phyloP scores from a whole-genome alignment of 2,888 invertebrate genomes.

The Tetragnatha montana region DNA sequence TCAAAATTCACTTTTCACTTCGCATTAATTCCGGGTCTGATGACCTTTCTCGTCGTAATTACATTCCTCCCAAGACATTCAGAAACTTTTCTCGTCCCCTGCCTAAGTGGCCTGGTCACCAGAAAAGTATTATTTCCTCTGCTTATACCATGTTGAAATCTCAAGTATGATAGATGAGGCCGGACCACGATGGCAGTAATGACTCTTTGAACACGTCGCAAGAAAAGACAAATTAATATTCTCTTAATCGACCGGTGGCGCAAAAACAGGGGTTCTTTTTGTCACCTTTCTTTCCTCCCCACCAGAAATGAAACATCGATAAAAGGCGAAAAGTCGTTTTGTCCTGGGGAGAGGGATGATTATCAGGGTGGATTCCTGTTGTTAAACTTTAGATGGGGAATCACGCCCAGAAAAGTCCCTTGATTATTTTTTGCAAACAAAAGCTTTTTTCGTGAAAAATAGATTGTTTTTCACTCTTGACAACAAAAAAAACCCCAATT shows the following conservation, averaged over 20 bases:
- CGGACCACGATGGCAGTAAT: constrained; percentile 39
- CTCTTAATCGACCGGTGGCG: constrained; percentile 48
- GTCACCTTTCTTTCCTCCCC: constrained; percentile 2
- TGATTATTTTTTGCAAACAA: not conserved
- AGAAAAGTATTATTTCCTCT: constrained; percentile 34
- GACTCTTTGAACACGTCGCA: constrained; percentile 49
- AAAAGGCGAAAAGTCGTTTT: constrained; percentile 21
- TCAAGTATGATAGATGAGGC: constrained; percentile 37
- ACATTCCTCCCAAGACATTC: not conserved
- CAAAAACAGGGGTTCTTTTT: constrained; percentile 40
- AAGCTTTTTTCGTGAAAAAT: not conserved
- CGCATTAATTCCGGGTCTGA: not conserved
- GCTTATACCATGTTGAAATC: not conserved
- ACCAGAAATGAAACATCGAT: constrained; percentile 37
- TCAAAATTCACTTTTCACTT: too few relatives aligned
- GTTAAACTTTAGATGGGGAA: not conserved
- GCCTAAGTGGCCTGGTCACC: not conserved
- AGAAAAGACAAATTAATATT: constrained; percentile 58
- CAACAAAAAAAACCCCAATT: not conserved
- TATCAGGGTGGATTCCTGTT: constrained; percentile 7
- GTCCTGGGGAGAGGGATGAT: not conserved
- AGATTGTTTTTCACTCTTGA: too few relatives aligned
- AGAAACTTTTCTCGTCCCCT: constrained; percentile 13
- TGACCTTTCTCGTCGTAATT: constrained; percentile 20
- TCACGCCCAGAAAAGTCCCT: not conserved